phyloP scores from a whole-genome alignment of 2,797 vertebrate genomes.

The Rachycentron canadum region DNA sequence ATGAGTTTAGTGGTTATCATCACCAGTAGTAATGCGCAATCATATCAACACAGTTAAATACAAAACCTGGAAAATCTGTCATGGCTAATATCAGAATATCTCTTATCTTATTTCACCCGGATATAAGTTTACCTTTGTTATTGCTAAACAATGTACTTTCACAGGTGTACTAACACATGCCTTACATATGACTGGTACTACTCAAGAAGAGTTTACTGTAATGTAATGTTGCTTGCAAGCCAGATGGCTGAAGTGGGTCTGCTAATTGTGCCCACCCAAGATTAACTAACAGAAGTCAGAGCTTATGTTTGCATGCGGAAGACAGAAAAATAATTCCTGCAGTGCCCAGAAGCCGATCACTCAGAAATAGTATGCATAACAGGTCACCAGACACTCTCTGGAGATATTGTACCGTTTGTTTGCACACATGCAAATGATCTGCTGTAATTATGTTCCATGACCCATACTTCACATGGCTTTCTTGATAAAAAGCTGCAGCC shows the following conservation, averaged over 20 bases:
- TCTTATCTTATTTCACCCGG: not conserved
- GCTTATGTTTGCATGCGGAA: not conserved
- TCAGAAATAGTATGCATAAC: not conserved
- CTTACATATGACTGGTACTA: not conserved
- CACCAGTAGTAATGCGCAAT: not conserved
- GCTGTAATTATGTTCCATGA: not conserved
- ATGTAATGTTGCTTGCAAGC: not conserved
- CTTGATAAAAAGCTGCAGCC: not conserved
- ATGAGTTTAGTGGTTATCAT: not conserved
- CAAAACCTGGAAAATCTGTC: not conserved
- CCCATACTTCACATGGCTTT: not conserved
- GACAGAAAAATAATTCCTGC: constrained; percentile 7
- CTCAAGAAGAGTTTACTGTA: not conserved
- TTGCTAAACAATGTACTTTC: not conserved
- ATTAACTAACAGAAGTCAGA: not conserved
- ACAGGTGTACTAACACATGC: not conserved
- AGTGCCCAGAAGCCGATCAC: not conserved
- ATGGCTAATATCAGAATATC: not conserved
- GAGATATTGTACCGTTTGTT: too few relatives aligned
- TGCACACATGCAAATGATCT: not conserved
- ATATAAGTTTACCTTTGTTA: not conserved
- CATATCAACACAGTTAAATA: not conserved
- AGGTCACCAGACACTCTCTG: too few relatives aligned
- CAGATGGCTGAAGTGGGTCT: not conserved
- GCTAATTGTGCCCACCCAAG: not conserved